Conservation (phyloP, 1,140 invertebrate species). For the Dendrolimus kikuchii region DNA sequence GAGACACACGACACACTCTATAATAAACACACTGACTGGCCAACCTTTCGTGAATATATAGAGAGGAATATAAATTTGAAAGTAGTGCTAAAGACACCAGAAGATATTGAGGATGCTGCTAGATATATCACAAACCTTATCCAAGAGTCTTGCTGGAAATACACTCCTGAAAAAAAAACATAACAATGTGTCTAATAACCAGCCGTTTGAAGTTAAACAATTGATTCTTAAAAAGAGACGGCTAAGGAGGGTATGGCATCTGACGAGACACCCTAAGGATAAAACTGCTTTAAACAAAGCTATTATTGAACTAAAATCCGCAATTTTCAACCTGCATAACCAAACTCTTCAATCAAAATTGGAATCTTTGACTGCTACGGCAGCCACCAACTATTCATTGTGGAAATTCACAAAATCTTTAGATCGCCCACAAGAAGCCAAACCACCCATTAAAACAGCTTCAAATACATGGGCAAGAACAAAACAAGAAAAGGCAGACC, state of each 20-base stretch:
- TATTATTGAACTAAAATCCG: not conserved
- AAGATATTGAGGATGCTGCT: slow-evolving; percentile 17
- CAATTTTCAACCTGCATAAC: not conserved
- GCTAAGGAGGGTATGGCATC: slow-evolving; percentile 10
- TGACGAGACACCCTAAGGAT: slow-evolving; percentile 1
- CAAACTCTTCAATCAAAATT: not conserved
- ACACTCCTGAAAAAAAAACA: slow-evolving; percentile 5
- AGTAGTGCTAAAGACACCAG: slow-evolving; percentile 12
- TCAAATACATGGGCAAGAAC: slow-evolving; percentile 1
- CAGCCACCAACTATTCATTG: slow-evolving; percentile 2
- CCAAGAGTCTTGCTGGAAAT: slow-evolving; percentile 11
- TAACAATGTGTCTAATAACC: not conserved
- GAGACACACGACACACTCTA: slow-evolving; percentile 5
- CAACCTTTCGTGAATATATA: slow-evolving; percentile 6
- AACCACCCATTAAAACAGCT: slow-evolving; percentile 3
- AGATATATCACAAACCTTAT: slow-evolving; percentile 15
- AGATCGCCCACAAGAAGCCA: slow-evolving; percentile 3
- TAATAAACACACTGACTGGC: slow-evolving; percentile 17
- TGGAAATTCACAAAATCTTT: slow-evolving; percentile 11
- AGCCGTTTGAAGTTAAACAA: slow-evolving; percentile 8
- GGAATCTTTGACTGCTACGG: not conserved
- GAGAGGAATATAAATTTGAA: slow-evolving; percentile 9
- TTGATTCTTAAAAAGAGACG: slow-evolving; percentile 12
- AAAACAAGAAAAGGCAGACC: slow-evolving; percentile 4
- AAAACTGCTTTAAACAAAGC: slow-evolving; percentile 7